phyloP scores from a whole-genome alignment of 2,113 vertebrate species.

The Pao palembangensis region DNA sequence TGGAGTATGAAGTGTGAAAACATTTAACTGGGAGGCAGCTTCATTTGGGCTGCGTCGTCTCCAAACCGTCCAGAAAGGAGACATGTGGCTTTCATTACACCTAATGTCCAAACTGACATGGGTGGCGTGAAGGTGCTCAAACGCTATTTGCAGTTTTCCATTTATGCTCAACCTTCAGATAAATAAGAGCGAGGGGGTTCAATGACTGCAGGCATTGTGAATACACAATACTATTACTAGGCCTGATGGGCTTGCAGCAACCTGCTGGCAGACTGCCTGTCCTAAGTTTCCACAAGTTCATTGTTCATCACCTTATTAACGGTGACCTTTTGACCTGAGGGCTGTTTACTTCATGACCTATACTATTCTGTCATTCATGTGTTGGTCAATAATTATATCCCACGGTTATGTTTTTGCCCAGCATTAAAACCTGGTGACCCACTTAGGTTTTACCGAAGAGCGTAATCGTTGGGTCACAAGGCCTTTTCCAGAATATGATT shows the following conservation, averaged over 20 bases:
- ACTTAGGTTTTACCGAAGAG: slow-evolving; percentile 45
- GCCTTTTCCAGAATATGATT: slow-evolving; percentile 32
- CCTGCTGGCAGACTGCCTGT: slow-evolving; percentile 31
- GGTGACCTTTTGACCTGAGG: slow-evolving; percentile 39
- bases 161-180: slow-evolving; percentile 54
- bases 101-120: slow-evolving; percentile 67
- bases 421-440: slow-evolving; percentile 45
- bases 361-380: slow-evolving; percentile 13
- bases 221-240: slow-evolving; percentile 33
- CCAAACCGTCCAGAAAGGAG: slow-evolving; percentile 64
- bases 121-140: slow-evolving; percentile 38
- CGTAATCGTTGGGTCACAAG: slow-evolving; percentile 39
- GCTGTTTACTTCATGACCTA: slow-evolving; percentile 31
- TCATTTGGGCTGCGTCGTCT: slow-evolving; percentile 73
- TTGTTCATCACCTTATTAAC: slow-evolving; percentile 36
- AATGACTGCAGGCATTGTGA: slow-evolving; percentile 27
- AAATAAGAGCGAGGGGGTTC: slow-evolving; percentile 50
- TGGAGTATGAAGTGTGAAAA: slow-evolving; percentile 74
- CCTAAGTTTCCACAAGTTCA: slow-evolving; percentile 9
- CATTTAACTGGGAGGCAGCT: slow-evolving; percentile 71
- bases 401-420: slow-evolving; percentile 48
- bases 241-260: slow-evolving; percentile 39
- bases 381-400: slow-evolving; percentile 22
- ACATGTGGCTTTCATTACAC: slow-evolving; percentile 70
- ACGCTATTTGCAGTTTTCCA: slow-evolving; percentile 54